A percentile compares a stretch with the other conserved stretches of the same genome.
Conservation (phyloP, 92 coral and sea anemone genomes). For the Scolanthus callimorphus region DNA sequence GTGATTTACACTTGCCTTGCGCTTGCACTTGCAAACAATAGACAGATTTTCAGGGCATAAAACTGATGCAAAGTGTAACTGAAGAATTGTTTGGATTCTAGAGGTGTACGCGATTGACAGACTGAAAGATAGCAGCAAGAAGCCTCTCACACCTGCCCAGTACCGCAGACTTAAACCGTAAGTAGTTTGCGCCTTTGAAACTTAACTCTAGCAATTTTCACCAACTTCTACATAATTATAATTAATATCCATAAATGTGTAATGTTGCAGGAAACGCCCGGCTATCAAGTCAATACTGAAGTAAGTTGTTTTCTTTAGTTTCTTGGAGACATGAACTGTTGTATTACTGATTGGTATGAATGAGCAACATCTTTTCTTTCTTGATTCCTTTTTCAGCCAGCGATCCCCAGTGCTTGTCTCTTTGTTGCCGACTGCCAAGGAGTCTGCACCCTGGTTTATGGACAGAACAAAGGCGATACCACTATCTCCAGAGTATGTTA, state of each 20-base stretch:
- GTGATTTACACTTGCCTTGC: too few species aligned
- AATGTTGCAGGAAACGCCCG: constrained; percentile 94
- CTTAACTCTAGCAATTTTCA: too few species aligned
- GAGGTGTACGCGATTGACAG: constrained; percentile 96
- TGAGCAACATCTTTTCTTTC: too few species aligned
- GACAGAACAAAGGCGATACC: constrained; percentile 91
- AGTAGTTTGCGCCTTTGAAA: too few species aligned
- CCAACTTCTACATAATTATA: too few species aligned
- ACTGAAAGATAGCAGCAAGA: constrained; percentile 74
- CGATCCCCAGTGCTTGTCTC: constrained; percentile 93
- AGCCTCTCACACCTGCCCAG: constrained; percentile 92
- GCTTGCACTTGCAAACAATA: too few species aligned
- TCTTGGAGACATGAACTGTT: not conserved
- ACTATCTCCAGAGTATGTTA: constrained; percentile 74
- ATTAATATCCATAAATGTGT: too few species aligned
- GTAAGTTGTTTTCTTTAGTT: constrained; percentile 43
- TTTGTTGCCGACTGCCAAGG: constrained; percentile 90
- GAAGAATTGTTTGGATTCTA: too few species aligned
- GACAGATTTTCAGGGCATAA: too few species aligned
- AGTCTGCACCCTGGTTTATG: constrained; percentile 81
- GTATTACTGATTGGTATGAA: not conserved
- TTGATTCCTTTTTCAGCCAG: constrained; percentile 45
- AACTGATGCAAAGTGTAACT: too few species aligned
- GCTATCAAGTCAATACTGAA: constrained; percentile 88
- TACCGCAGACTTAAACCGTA: constrained; percentile 96